phyloP scores from a whole-genome alignment of 2,113 vertebrate species.

The Fregata magnificens region DNA sequence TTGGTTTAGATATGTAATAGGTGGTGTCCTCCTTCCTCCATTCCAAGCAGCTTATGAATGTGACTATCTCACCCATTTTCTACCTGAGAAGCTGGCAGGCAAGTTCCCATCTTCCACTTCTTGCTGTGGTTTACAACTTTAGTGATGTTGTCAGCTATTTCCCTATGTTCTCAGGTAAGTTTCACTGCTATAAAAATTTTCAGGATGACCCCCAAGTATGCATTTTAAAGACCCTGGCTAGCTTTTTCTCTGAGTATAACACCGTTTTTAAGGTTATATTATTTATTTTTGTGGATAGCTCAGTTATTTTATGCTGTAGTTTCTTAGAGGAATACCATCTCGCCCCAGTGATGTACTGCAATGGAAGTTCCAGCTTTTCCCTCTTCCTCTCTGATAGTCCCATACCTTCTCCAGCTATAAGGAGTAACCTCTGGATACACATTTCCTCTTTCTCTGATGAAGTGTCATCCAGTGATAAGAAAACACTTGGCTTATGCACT shows the following conservation, averaged over 20 bases:
- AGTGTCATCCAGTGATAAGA: not conserved
- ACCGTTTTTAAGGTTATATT: not conserved
- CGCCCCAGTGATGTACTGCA: not conserved
- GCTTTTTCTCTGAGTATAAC: not conserved
- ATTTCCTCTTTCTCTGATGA: not conserved
- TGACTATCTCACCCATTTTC: not conserved
- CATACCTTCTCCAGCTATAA: not conserved
- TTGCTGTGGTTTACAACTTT: not conserved
- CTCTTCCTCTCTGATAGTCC: not conserved
- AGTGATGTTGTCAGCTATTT: not conserved
- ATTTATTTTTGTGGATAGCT: not conserved
- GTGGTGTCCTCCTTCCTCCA: not conserved
- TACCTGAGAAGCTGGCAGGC: not conserved
- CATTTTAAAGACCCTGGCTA: not conserved
- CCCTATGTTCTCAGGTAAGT: not conserved
- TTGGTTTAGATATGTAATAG: not conserved
- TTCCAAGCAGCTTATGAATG: not conserved
- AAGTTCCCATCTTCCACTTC: not conserved
- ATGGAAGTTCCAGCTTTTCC: not conserved
- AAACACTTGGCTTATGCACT: not conserved
- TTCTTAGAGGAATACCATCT: not conserved
- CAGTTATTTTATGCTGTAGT: not conserved
- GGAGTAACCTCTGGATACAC: not conserved
- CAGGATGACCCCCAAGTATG: not conserved
- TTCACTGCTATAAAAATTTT: not conserved